Evolutionary conservation across 2,113 vertebrate genomes (phyloP).

Genomic region (Origma solitaria): DNA sequence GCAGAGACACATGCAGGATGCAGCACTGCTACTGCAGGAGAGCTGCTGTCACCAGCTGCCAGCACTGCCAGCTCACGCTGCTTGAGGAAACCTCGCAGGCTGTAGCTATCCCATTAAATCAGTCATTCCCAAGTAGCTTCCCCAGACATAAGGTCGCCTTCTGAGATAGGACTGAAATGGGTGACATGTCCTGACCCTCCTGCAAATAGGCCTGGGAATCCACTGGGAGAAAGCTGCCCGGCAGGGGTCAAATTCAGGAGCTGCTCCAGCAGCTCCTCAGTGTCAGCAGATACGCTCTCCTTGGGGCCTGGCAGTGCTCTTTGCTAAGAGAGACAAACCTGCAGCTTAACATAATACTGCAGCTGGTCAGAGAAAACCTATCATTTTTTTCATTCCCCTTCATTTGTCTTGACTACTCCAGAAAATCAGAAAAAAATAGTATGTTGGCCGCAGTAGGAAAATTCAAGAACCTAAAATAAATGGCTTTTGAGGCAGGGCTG

Average conservation of each 20-base stretch:
- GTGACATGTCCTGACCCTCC: background rate
- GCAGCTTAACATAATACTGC: background rate
- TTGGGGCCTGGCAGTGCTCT: background rate
- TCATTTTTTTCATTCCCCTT: background rate
- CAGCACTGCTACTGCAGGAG: rapidly evolving
- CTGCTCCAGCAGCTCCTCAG: background rate
- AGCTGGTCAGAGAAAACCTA: background rate
- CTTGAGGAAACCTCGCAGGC: background rate
- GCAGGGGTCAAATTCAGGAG: background rate
- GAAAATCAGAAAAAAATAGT: background rate
- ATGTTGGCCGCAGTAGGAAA: background rate
- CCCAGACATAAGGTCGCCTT: background rate
- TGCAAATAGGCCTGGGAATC: background rate
- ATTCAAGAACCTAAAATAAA: background rate
- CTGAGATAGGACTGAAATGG: background rate
- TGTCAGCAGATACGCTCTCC: background rate
- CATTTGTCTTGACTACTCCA: background rate
- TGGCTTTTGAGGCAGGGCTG: background rate
- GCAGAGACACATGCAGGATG: background rate
- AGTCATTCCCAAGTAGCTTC: background rate
- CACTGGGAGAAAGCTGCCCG: background rate
- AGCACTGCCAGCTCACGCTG: background rate
- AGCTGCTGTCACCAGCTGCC: background rate
- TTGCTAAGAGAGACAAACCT: background rate
- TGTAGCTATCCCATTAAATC: background rate